Percentiles rank a stretch among this genome's conserved stretches.
phyloP scores from a whole-genome alignment of 2,888 invertebrate species.

The Drosophila mulleri region DNA sequence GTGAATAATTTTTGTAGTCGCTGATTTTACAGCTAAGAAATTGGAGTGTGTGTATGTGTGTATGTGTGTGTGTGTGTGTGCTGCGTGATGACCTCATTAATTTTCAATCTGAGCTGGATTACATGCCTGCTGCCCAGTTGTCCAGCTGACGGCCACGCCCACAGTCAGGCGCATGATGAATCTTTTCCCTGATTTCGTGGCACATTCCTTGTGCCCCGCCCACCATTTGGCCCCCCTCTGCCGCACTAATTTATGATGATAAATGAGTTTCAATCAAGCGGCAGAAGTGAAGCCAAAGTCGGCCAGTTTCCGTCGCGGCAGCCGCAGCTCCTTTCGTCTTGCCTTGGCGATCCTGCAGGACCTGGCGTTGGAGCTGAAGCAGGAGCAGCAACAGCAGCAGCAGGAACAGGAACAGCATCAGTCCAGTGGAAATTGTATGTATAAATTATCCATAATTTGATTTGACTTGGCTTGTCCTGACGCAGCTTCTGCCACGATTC shows the following conservation, averaged over 20 bases:
- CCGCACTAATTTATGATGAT: slow-evolving; percentile 78
- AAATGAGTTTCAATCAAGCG: slow-evolving; percentile 81
- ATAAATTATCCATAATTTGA: slow-evolving; percentile 77
- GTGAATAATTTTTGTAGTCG: slow-evolving; percentile 45
- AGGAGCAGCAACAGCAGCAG: not conserved
- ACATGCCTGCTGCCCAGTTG: slow-evolving; percentile 60
- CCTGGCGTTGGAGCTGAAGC: not conserved
- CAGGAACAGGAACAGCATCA: slow-evolving; percentile 29
- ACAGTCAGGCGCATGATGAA: slow-evolving; percentile 68
- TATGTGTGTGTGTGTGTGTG: slow-evolving; percentile 46
- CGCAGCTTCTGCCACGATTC: slow-evolving; percentile 40
- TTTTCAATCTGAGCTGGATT: slow-evolving; percentile 83
- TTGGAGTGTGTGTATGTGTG: slow-evolving; percentile 20
- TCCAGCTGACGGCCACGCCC: slow-evolving; percentile 39
- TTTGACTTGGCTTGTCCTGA: slow-evolving; percentile 56
- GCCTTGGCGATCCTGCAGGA: slow-evolving; percentile 34
- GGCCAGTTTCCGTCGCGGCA: slow-evolving; percentile 54
- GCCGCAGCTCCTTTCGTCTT: slow-evolving; percentile 23
- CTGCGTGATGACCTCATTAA: slow-evolving; percentile 82
- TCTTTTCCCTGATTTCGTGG: slow-evolving; percentile 63
- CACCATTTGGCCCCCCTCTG: slow-evolving; percentile 12
- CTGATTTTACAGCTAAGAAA: slow-evolving; percentile 55
- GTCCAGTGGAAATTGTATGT: slow-evolving; percentile 60
- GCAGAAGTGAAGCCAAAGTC: slow-evolving; percentile 73
- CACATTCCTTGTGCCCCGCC: slow-evolving; percentile 31